A percentile compares a stretch with the other conserved stretches of the same genome.
phyloP scores from a whole-genome alignment of 2,888 invertebrate species.

The Lycaena phlaeas region DNA sequence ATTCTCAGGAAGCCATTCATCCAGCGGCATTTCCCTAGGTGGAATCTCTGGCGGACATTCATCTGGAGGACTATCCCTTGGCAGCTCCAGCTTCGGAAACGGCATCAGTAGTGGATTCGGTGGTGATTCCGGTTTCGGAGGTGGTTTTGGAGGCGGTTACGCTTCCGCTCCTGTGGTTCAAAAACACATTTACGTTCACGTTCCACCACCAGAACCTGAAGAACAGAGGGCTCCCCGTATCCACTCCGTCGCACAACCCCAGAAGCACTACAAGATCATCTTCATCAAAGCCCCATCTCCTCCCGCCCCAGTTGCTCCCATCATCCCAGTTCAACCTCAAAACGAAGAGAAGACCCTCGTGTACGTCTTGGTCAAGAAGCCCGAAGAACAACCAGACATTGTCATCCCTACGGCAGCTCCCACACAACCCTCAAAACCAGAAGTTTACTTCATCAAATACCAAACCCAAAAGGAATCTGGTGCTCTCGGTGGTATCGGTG shows the following conservation, averaged over 20 bases:
- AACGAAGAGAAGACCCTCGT: conserved; percentile 92
- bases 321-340: conserved; percentile 84
- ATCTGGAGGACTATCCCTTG: conserved; percentile 19
- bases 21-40: no score
- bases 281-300: conserved; percentile 93
- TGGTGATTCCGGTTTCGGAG: conserved; percentile 48
- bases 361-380: conserved; percentile 91
- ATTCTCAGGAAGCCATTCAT: conserved; percentile 29
- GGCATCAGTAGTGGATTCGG: conserved; percentile 30
- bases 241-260: conserved; percentile 78
- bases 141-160: conserved; percentile 57
- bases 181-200: conserved; percentile 92
- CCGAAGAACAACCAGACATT: conserved; percentile 88
- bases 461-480: conserved; percentile 76
- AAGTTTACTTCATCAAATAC: conserved; percentile 92
- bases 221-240: conserved; percentile 78
- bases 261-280: conserved; percentile 93
- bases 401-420: conserved; percentile 83
- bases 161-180: conserved; percentile 79
- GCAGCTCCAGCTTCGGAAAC: conserved; percentile 9
- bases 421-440: conserved; percentile 89
- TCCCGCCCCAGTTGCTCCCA: conserved; percentile 85
- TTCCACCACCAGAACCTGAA: conserved; percentile 90
- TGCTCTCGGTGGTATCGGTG: conserved; percentile 50
- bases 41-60: conserved; percentile 15